phyloP scores from a whole-genome alignment of 2,888 invertebrate species.

The Tridacna gigas region DNA sequence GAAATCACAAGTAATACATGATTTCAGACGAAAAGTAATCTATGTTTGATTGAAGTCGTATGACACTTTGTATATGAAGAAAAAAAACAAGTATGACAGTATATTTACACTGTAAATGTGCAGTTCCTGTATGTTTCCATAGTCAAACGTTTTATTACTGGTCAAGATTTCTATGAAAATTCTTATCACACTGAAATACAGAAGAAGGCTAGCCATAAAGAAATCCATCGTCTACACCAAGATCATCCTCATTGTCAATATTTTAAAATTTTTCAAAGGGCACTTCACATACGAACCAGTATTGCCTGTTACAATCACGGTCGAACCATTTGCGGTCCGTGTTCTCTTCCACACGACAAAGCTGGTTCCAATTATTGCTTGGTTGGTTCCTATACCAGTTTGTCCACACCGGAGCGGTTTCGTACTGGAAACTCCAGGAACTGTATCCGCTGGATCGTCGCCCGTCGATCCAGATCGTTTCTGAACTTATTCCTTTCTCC shows the following conservation, averaged over 20 bases:
- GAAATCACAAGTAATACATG: too few species aligned
- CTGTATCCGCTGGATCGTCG: not conserved
- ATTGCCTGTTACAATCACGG: not conserved
- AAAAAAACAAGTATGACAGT: too few species aligned
- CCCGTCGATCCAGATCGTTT: conserved; percentile 28
- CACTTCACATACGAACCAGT: conserved; percentile 6
- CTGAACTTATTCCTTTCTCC: not conserved
- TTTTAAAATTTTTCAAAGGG: not conserved
- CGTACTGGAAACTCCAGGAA: conserved; percentile 8
- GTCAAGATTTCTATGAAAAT: too few species aligned
- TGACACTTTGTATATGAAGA: too few species aligned
- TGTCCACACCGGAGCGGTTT: conserved; percentile 3
- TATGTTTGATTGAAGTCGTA: too few species aligned
- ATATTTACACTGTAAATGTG: too few species aligned
- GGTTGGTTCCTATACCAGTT: conserved; percentile 13
- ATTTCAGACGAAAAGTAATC: too few species aligned
- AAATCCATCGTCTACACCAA: too few species aligned
- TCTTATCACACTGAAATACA: too few species aligned
- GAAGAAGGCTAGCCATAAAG: too few species aligned
- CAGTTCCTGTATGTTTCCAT: too few species aligned
- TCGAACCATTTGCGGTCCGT: conserved; percentile 7
- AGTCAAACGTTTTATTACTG: too few species aligned
- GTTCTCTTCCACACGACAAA: conserved; percentile 5
- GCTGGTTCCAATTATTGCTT: not conserved
- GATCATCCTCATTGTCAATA: not conserved